Evolutionary conservation across 2,888 invertebrate genomes (phyloP).

Genomic region (Lamellibrachia columna): DNA sequence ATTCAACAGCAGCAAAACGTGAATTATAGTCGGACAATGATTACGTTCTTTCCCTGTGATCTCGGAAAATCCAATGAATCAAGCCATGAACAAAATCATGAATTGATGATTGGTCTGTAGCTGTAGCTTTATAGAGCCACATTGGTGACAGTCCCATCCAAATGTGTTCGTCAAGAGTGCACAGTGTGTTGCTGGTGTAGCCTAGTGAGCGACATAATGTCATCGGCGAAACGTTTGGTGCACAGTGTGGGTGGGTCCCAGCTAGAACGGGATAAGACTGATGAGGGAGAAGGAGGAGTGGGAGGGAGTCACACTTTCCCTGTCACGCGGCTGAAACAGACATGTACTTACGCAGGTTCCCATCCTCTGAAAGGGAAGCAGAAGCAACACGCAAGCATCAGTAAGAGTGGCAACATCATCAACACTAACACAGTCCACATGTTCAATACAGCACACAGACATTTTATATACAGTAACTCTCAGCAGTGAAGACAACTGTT

Average conservation of each 20-base stretch:
- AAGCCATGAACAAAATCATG: background rate
- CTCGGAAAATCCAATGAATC: background rate
- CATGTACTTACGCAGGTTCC: background rate
- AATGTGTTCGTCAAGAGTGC: background rate
- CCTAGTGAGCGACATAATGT: background rate
- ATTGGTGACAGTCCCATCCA: background rate
- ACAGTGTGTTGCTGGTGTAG: no score
- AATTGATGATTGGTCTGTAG: background rate
- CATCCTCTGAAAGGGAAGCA: slow-evolving; percentile 2
- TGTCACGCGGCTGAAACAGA: background rate
- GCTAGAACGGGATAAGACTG: background rate
- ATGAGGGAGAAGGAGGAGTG: background rate
- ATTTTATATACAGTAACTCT: background rate
- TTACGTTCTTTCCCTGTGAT: background rate
- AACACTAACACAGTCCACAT: background rate
- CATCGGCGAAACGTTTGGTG: background rate
- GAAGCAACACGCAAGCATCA: background rate
- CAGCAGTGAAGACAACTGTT: background rate
- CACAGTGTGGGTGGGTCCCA: background rate
- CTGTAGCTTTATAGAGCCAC: background rate
- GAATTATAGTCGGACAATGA: background rate
- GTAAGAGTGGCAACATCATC: background rate
- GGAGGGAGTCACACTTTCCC: background rate
- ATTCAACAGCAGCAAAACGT: background rate
- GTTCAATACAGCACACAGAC: background rate